Percentiles rank a stretch among this genome's conserved stretches.
Conservation (phyloP, 2,888 invertebrate species). For the Tortrix viridana region DNA sequence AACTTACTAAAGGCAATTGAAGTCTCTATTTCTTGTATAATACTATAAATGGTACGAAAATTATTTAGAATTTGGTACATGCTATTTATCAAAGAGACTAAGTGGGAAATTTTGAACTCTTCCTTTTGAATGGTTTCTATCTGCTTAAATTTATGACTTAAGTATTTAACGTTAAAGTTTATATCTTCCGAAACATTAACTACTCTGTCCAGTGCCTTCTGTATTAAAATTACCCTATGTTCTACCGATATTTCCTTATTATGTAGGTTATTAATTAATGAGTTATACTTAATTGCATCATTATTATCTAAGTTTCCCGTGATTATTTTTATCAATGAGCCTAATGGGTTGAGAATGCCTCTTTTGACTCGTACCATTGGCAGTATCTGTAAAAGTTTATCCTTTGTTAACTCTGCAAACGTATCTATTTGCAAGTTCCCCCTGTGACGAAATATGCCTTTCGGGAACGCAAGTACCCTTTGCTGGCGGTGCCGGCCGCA, state of each 20-base stretch:
- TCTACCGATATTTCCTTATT: constrained; percentile 26
- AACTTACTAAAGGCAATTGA: constrained; percentile 37
- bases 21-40: constrained; percentile 36
- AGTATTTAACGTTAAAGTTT: constrained; percentile 24
- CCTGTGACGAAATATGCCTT: too few relatives aligned
- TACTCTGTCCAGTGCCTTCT: constrained; percentile 11
- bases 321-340: constrained; percentile 42
- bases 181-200: constrained; percentile 29
- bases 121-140: constrained; percentile 9
- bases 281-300: constrained; percentile 38
- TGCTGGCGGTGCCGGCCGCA: too few relatives aligned
- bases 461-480: too few relatives aligned
- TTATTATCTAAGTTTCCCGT: constrained; percentile 45
- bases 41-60: constrained; percentile 34
- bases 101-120: neutral
- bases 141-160: constrained; percentile 17
- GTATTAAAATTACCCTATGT: constrained; percentile 25
- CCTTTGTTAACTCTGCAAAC: neutral
- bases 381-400: neutral
- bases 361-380: constrained; percentile 29
- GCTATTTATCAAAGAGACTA: constrained; percentile 19
- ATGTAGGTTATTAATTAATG: constrained; percentile 23
- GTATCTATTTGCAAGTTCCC: constrained; percentile 13
- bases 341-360: constrained; percentile 38
- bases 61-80: constrained; percentile 33